A percentile compares a stretch with the other conserved stretches of the same genome.
Conservation (phyloP, 2,888 invertebrate species). For the Linyphia triangularis region DNA sequence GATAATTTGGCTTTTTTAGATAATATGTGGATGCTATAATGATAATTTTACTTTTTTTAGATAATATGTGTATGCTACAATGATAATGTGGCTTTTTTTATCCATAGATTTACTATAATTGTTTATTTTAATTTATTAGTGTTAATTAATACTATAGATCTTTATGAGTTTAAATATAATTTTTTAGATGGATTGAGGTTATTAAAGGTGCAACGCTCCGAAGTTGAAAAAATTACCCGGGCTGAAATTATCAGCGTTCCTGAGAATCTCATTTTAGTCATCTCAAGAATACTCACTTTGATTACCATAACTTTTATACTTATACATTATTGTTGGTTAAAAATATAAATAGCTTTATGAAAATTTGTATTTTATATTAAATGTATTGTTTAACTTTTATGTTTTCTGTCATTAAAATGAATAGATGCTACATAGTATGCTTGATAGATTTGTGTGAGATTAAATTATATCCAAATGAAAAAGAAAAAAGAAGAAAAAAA, state of each 20-base stretch:
- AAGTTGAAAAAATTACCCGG: conserved; percentile 25
- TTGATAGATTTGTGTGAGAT: conserved; percentile 12
- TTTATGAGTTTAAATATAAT: no score
- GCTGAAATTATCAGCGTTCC: conserved; percentile 11
- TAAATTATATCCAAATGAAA: conserved; percentile 8
- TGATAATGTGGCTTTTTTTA: no score
- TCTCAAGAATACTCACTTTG: conserved; percentile 16
- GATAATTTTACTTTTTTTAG: no score
- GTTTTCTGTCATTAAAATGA: not conserved
- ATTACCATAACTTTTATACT: conserved; percentile 20
- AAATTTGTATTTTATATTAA: conserved; percentile 31
- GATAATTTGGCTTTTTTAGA: no score
- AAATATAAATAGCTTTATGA: conserved; percentile 37
- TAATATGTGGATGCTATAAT: no score
- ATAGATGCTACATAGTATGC: conserved; percentile 33
- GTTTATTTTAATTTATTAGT: no score
- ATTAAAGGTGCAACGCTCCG: conserved; percentile 72
- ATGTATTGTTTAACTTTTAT: conserved; percentile 7
- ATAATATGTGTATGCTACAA: no score
- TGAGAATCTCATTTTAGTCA: conserved; percentile 34
- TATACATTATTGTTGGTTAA: conserved; percentile 23
- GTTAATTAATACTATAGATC: no score
- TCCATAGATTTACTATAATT: no score
- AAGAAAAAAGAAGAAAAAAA: no score
- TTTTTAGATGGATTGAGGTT: conserved; percentile 74